Evolutionary conservation across 2,113 vertebrate species (phyloP), one percentile per base, ranked within the genome.

Genomic region (Odontesthes bonariensis): DNA sequence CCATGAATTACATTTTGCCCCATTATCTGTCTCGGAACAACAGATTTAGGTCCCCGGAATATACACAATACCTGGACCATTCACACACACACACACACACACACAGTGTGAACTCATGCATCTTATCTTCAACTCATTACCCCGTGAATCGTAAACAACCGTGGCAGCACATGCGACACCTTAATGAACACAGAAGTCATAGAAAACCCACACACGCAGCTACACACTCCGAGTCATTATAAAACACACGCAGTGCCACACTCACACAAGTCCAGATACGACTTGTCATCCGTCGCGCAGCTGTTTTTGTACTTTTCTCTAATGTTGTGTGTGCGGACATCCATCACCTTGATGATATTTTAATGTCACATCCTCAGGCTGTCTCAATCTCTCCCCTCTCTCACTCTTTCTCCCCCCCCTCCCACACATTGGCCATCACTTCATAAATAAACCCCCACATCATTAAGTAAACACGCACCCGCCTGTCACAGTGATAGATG

Each of bases 261-360:
- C 57, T 67, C 79, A 0, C 71, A 63, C 74, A 55, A 77, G 58
- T 89, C 83, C 86, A 86, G 73, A 86, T 80, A 83, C 31, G 73
- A 86, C 85, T 88, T 49, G 84, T 86, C 85, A 77, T 87, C 86
- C 73, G 61, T 79, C 20, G 59, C 86, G 44, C 86, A 85, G 88
- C 82, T 88, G 86, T 83, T 87, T 88, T 79, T 83, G 79, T 77
- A 82, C 77, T 89, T 79, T 76, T 69, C 83, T 73, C 86, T 89
- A 90, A 91, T 92, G 90, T 88, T 77, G 80, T 73, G 85, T 38
- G 63, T 23, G 64, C 6, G 83, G 82, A 86, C 86, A 92, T 91
- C 88, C 88, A 92, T 92, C 91, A 92, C 86, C 85, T 90, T 91
- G 91, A 92, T 92, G 91, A 87, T 91, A 73, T 91, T 92, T 92